These are phyloP conservation scores for Ramphastos sulfuratus DNA, from an alignment of 2,113 vertebrate genomes.

Conservation along the genomic window DNA sequence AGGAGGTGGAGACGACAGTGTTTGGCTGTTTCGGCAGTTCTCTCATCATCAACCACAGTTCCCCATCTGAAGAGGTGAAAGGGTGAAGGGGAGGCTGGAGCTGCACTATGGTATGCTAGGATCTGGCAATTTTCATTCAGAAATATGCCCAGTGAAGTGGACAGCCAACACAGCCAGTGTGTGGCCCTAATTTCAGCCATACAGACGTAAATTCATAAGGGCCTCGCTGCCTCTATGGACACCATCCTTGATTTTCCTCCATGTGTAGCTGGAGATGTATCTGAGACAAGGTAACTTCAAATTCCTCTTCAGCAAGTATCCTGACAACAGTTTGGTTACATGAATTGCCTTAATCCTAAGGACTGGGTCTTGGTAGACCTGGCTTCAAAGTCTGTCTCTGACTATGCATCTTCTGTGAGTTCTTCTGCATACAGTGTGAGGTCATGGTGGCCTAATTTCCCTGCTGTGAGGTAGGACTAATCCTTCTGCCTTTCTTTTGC, in stretches of 20 bases:
- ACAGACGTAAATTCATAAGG: not conserved
- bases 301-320: not conserved
- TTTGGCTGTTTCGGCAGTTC: not conserved
- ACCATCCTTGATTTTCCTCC: not conserved
- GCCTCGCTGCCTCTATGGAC: not conserved
- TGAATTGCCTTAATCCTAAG: not conserved
- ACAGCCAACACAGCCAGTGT: not conserved
- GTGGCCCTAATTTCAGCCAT: not conserved
- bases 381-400: not conserved
- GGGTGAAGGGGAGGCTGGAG: not conserved
- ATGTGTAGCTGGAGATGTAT: not conserved
- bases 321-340: not conserved
- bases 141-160: not conserved
- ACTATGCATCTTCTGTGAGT: too few relatives aligned
- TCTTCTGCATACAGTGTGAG: not conserved
- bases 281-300: not conserved
- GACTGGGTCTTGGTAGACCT: not conserved
- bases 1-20: fast-evolving
- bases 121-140: not conserved
- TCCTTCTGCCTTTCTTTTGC: not conserved
- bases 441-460: not conserved
- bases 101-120: fast-evolving
- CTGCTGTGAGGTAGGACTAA: not conserved
- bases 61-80: not conserved
- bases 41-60: not conserved